Conservation (phyloP, 2,888 invertebrate species). For the Hirtodrosophila alboralis region DNA sequence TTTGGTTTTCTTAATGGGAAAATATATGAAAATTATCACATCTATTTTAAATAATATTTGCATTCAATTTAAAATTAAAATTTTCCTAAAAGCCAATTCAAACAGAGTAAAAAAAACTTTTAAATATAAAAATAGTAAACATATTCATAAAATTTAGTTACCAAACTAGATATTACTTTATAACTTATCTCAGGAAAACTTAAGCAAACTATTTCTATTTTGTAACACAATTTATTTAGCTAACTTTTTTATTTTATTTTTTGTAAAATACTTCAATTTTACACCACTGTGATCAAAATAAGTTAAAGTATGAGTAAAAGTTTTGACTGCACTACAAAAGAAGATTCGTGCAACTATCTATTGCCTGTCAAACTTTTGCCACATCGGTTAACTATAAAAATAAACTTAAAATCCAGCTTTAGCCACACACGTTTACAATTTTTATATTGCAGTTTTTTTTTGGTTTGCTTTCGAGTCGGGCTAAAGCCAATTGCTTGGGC, state of each 20-base stretch:
- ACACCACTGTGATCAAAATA: not conserved
- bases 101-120: not conserved
- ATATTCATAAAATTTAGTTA: too few relatives aligned
- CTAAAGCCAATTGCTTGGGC: slow-evolving; percentile 60
- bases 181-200: not conserved
- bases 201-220: not conserved
- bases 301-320: slow-evolving; percentile 27
- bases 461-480: slow-evolving; percentile 2
- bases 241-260: slow-evolving; percentile 9
- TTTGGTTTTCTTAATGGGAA: too few relatives aligned
- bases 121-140: too few relatives aligned
- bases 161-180: too few relatives aligned
- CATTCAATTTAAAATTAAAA: not conserved
- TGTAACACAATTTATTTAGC: slow-evolving; percentile 20
- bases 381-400: slow-evolving; percentile 15
- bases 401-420: slow-evolving; percentile 19
- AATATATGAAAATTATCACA: too few relatives aligned
- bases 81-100: not conserved
- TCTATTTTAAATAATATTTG: slow-evolving; percentile 5
- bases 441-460: slow-evolving; percentile 6
- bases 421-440: slow-evolving; percentile 14
- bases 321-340: slow-evolving; percentile 19
- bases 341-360: slow-evolving; percentile 44
- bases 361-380: slow-evolving; percentile 52
- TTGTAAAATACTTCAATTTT: slow-evolving; percentile 7